A percentile compares a stretch with the other conserved stretches of the same genome.
Conservation (phyloP, 2,888 invertebrate genomes). For the Trichopoda pennipes region DNA sequence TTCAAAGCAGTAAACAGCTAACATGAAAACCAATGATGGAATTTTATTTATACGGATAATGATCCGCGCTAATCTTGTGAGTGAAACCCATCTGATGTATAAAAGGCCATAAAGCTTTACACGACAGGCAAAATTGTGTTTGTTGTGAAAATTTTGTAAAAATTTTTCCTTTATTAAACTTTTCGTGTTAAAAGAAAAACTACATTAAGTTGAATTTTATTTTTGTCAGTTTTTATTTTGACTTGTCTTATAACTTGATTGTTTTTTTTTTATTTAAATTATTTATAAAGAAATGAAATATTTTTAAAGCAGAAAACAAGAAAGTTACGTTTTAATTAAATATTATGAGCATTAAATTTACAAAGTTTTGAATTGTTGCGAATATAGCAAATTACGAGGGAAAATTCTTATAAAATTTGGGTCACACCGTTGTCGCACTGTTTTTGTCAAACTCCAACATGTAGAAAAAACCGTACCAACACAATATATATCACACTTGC, state of each 20-base stretch:
- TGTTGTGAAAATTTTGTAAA: too few relatives aligned
- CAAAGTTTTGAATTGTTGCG: constrained; percentile 52
- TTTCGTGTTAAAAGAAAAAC: too few relatives aligned
- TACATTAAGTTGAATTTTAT: background rate
- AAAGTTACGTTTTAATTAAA: constrained; percentile 58
- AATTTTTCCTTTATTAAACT: too few relatives aligned
- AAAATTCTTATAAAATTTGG: constrained; percentile 46
- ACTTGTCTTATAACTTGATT: background rate
- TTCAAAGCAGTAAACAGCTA: too few relatives aligned
- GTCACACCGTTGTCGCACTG: constrained; percentile 26
- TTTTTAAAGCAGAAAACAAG: constrained; percentile 11
- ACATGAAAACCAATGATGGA: too few relatives aligned
- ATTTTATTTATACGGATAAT: too few relatives aligned
- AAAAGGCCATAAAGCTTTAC: too few relatives aligned
- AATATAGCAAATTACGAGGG: constrained; percentile 52
- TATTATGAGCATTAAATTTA: constrained; percentile 52
- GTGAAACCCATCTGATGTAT: too few relatives aligned
- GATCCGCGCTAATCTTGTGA: too few relatives aligned
- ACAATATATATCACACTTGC: background rate
- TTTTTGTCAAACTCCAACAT: constrained; percentile 7
- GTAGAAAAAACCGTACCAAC: background rate
- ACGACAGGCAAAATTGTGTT: too few relatives aligned
- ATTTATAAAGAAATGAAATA: constrained; percentile 15
- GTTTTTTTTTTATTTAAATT: constrained; percentile 23
- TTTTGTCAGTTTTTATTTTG: background rate